A percentile compares a stretch with the other conserved stretches of the same genome.
phyloP scores from a whole-genome alignment of 2,797 vertebrate species.

The Sebastes jordani region DNA sequence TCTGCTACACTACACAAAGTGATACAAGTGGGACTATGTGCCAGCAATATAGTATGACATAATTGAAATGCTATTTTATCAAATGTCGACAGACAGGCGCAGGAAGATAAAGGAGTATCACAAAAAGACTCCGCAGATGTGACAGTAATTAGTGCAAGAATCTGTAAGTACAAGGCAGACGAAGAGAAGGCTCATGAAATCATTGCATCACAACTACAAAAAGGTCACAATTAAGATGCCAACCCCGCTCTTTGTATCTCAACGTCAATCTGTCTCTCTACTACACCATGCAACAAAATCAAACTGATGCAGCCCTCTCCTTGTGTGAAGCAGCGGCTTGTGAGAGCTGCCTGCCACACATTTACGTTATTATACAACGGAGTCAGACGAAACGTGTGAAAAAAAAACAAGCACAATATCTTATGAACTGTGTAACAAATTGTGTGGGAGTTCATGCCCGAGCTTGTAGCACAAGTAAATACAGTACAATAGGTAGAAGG shows the following conservation, averaged over 20 bases:
- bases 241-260: conserved; percentile 12
- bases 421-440: conserved; percentile 18
- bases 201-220: conserved; percentile 47
- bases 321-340: not conserved
- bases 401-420: conserved; percentile 7
- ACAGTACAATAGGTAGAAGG: not conserved
- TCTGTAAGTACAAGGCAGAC: conserved; percentile 32
- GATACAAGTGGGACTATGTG: not conserved
- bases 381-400: conserved; percentile 6
- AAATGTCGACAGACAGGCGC: conserved; percentile 25
- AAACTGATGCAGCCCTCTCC: not conserved
- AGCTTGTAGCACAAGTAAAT: not conserved
- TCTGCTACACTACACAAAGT: not conserved
- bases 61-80: conserved; percentile 34
- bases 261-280: not conserved
- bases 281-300: not conserved
- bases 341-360: conserved; percentile 8
- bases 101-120: conserved; percentile 22
- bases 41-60: conserved; percentile 13
- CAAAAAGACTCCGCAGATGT: conserved; percentile 27
- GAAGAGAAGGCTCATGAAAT: conserved; percentile 32
- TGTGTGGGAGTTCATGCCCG: conserved; percentile 5
- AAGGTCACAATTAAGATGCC: conserved; percentile 53
- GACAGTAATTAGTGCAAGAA: conserved; percentile 56
- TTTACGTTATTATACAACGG: not conserved